Conservation (phyloP, 2,888 invertebrate genomes). For the Rhaphigaster nebulosa region DNA sequence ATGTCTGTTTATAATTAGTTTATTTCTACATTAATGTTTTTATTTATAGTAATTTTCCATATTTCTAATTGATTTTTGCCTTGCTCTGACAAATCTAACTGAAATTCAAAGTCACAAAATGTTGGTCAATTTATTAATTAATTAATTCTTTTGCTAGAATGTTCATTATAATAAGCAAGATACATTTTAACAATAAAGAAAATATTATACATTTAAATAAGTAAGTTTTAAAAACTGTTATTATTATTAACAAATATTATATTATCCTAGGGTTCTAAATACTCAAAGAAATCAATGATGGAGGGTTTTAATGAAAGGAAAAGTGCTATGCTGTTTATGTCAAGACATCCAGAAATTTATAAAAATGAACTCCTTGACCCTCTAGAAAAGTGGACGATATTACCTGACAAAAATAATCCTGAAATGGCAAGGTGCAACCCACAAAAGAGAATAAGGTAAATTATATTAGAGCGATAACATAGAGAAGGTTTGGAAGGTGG, state of each 20-base stretch:
- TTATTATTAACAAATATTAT: not conserved
- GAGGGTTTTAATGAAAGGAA: not conserved
- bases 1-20: too few species aligned
- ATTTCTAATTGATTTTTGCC: too few species aligned
- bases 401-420: slow-evolving; percentile 43
- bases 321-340: slow-evolving; percentile 26
- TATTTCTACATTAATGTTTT: too few species aligned
- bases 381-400: slow-evolving; percentile 56
- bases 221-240: too few species aligned
- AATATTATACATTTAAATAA: too few species aligned
- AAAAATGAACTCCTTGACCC: slow-evolving; percentile 48
- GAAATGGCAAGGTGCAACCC: slow-evolving; percentile 47
- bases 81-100: too few species aligned
- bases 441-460: slow-evolving; percentile 53
- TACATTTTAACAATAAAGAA: too few species aligned
- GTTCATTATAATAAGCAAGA: too few species aligned
- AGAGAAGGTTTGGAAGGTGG: not conserved
- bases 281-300: slow-evolving; percentile 7
- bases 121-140: too few species aligned
- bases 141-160: too few species aligned
- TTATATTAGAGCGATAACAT: not conserved
- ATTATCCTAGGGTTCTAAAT: slow-evolving; percentile 47
- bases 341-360: slow-evolving; percentile 57
- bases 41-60: too few species aligned
- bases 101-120: too few species aligned